Evolutionary conservation across 2,797 vertebrate species (phyloP), one percentile per base, ranked within the genome.

Genomic region (Knipowitschia caucasica): DNA sequence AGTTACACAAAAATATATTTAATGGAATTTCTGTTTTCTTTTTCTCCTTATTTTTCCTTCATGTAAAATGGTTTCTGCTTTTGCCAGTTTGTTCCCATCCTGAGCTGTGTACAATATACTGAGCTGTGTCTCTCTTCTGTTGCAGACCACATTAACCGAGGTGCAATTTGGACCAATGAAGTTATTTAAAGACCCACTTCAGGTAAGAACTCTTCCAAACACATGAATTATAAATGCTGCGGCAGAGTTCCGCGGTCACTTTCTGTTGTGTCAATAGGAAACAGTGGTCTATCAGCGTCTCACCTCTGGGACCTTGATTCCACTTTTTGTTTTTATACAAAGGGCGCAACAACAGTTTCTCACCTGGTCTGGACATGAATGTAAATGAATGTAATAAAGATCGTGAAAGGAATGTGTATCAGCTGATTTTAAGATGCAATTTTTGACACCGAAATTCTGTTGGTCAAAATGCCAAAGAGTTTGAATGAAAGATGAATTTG

Each of bases 131-230:
- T n/a, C 78, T 72, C 90, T 84, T 83, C 3, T 81, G 69, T 92
- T 91, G 59, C 85, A 98, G 96, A 91, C 88, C 79, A 78, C 89
- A 67, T 89, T 92, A 77, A 91, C 93, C 69, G 93, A 95, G 77
- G 93, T 99, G 89, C 94, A 94, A 75, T 97, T 99, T 87, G 96
- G 96, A 83, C 96, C 95, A 85, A 98, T 98, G 96, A 96, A 91
- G 91, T 92, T 99, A 86, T 93, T 92, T 87, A 93, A 92, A 89
- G 94, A 98, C 88, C 95, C 94, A 73, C 93, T 98, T 93, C 95
- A 99, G 96, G 96, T 98, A 67, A 57, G 30, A 75, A 77, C 52
- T 59, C 53, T 33, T 14, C 1, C 18, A 44, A 44, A 69, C 73
- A 35, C 63, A 35, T 46, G 49, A 59, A 40, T 62, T 55, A 64